A percentile compares a stretch with the other conserved stretches of the same genome.
phyloP scores from a whole-genome alignment of 1,140 invertebrate species.

The Euura lappo region DNA sequence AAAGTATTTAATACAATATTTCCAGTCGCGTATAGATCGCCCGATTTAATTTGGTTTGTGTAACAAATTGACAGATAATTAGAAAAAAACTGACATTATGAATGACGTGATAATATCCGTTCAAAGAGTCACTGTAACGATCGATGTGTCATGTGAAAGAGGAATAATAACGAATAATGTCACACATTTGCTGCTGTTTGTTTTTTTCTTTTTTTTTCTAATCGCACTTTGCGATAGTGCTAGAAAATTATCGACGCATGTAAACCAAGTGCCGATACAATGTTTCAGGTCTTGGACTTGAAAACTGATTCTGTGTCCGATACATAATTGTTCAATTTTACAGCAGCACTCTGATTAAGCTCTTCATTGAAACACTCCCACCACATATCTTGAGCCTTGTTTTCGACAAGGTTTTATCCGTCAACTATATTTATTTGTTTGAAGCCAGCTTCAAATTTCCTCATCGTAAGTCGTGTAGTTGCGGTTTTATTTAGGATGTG shows the following conservation, averaged over 20 bases:
- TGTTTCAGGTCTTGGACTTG: slow-evolving; percentile 1
- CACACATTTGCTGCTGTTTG: neutral
- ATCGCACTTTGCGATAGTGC: neutral
- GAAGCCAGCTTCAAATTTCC: slow-evolving; percentile 5
- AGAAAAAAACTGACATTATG: neutral
- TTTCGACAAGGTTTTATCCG: neutral
- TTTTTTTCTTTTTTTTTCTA: neutral
- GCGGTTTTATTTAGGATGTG: neutral
- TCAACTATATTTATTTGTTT: neutral
- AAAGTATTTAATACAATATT: neutral
- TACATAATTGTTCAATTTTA: slow-evolving; percentile 1
- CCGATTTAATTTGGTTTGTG: neutral
- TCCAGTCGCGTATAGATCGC: neutral
- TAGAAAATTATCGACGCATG: neutral
- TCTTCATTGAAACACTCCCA: neutral
- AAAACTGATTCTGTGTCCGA: neutral
- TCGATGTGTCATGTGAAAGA: too few relatives aligned
- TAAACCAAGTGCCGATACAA: neutral
- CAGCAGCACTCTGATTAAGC: neutral
- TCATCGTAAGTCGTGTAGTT: neutral
- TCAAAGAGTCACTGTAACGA: neutral
- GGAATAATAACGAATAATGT: neutral
- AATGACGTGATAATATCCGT: neutral
- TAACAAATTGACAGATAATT: neutral
- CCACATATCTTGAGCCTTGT: neutral